Base-by-base conservation (phyloP, 1,140 invertebrate genomes). In the Ostrea denselamellosa region DNA sequence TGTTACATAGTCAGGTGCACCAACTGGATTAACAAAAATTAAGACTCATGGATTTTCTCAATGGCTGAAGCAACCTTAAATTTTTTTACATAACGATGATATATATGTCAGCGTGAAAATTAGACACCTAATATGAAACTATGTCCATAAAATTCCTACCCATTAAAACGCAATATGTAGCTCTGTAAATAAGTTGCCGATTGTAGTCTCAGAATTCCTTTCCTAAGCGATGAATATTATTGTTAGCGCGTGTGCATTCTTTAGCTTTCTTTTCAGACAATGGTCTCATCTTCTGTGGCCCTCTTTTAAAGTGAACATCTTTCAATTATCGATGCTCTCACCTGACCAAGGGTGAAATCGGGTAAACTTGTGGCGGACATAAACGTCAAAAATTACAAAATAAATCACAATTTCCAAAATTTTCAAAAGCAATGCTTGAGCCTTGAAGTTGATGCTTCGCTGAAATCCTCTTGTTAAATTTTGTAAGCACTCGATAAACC, bases 341-440 rank as follows among this genome's bases (percentile, higher is more conserved):
- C 1, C 17, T 62, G 56, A 34, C 28, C 28, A 12, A 34, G 10
- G 68, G 9, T 25, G 68, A 77, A 77, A 77, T 77, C 68, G 25
- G 68, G 68, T 77, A 77, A 25, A 25, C 68, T 28, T 77, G 22
- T 34, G 22, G 25, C 25, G 68, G 68, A 77, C 25, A 77, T 77
- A 28, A 77, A 28, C 22, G 68, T 17, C 68, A 77, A 4, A 17
- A 3, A 62, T 62, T 62, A 62, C 56, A 62, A 62, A 62, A 62
- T 62, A 77, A 77, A 77, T 77, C 68, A 28, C 68, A 77, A 77
- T 77, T 77, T 22, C 25, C 8, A 14, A 34, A 5, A 77, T 77
- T 28, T 77, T 77, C 3, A 77, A 22, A 3, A 62, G 68, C 22
- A 25, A 28, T 77, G 14, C 10, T 28, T 22, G 14, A 34, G 8